phyloP scores from a whole-genome alignment of 2,888 invertebrate genomes.

The Pterostichus madidus region DNA sequence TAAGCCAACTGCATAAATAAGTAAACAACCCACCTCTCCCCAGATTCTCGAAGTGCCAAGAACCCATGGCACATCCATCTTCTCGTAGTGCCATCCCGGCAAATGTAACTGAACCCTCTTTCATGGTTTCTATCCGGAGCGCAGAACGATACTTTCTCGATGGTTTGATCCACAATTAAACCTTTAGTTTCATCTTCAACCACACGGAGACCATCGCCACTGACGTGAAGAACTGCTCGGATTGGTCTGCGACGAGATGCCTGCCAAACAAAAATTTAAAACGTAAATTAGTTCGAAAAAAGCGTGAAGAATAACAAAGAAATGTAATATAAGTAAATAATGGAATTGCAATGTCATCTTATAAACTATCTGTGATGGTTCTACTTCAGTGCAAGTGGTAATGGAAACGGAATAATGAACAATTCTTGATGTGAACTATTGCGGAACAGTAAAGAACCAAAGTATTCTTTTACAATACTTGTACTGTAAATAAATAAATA shows the following conservation, averaged over 20 bases:
- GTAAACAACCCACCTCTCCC: slow-evolving; percentile 84
- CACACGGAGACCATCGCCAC: slow-evolving; percentile 97
- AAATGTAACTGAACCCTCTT: slow-evolving; percentile 99
- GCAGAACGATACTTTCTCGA: slow-evolving; percentile 99
- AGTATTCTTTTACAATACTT: no score
- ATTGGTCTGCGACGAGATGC: slow-evolving; percentile 93
- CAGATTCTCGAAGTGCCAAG: slow-evolving; percentile 95
- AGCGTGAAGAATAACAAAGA: no score
- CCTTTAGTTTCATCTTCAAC: slow-evolving; percentile 99
- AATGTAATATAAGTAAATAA: no score
- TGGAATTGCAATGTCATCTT: no score
- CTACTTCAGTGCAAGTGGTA: no score
- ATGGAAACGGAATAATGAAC: no score
- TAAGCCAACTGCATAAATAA: no score
- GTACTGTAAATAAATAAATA: no score
- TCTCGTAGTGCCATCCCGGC: slow-evolving; percentile 98
- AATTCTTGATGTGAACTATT: no score
- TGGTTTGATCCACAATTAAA: slow-evolving; percentile 99
- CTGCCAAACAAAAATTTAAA: slow-evolving; percentile 80
- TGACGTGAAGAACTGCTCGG: slow-evolving; percentile 93
- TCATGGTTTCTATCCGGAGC: slow-evolving; percentile 99
- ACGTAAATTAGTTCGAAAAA: no score
- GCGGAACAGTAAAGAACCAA: no score
- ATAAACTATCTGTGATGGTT: no score
- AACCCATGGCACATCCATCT: slow-evolving; percentile 99